Evolutionary conservation across 23 tunicate genomes (phyloP), one percentile per base, ranked within the genome.

Genomic region (Styela clava): DNA sequence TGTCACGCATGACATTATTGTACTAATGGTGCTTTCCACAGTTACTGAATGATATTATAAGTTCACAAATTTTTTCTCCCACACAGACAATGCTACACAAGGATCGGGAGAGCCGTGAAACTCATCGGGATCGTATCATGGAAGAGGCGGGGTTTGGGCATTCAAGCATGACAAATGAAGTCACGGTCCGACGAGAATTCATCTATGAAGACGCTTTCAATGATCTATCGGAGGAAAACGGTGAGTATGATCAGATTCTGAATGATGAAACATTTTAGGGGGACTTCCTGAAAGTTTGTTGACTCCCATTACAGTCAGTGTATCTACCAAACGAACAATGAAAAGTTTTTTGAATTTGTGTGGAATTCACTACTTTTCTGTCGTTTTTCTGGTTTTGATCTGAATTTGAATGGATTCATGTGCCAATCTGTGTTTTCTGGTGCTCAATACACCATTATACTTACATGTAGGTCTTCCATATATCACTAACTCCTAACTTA

Each of bases 151-250:
- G 95, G 33, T 51, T 89, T n/a, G 74, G 65, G 2, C 80, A 74
- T 25, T 73, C 95, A 12, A 16, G 79, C 34, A 74, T 51, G 33
- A 72, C 74, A 2, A 91, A 81, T 1, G 84, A 69, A 34, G 88
- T 92, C 33, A 86, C 70, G 35, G 91, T 87, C 3, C 83, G 97
- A 16, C 69, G 97, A 24, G 86, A 87, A 16, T 92, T 79, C 69
- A 21, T 92, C 27, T 92, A 92, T 69, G 97, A 92, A 70, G 97
- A 92, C 35, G 91, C 97, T 7, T 92, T 92, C 82, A 87, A 92
- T 36, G 97, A 92, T 51, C 65, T 92, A 56, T 92, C 97, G 0
- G 31, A 16, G 1, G 76, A 84, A 32, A 92, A 92, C 31, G 97
- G 97, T 91, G 56, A 70, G 68, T 22, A 31, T n/a, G n/a, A n/a